These are phyloP conservation scores for Pseudolaguvia tuberculata DNA, from an alignment of 2,113 vertebrate species.

Conservation along the genomic window DNA sequence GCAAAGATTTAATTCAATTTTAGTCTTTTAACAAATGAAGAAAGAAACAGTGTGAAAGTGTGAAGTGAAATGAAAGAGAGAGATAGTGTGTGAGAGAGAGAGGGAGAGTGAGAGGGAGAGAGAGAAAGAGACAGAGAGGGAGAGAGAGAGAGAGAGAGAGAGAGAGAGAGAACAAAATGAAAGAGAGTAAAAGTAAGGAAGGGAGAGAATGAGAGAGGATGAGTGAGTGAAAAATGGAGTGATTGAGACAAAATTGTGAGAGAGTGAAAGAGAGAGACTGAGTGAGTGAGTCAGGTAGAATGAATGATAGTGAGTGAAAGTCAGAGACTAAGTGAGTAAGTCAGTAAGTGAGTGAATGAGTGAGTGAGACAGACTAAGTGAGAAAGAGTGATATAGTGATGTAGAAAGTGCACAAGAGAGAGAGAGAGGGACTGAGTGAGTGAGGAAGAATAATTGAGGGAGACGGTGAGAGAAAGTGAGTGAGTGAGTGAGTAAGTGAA, in stretches of 20 bases:
- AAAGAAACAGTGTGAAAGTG: too few relatives aligned
- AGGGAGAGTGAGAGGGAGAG: neutral
- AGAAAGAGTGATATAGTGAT: neutral
- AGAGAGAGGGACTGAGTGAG: neutral
- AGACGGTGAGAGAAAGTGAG: too few relatives aligned
- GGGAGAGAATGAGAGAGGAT: too few relatives aligned
- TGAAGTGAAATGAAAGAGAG: too few relatives aligned
- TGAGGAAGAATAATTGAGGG: neutral
- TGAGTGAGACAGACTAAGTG: neutral
- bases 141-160: neutral
- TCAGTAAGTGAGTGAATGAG: neutral
- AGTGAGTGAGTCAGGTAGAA: neutral
- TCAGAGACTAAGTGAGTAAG: neutral
- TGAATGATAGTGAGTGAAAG: neutral
- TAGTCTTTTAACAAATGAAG: too few relatives aligned
- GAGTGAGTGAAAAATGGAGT: too few relatives aligned
- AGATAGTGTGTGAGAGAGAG: too few relatives aligned
- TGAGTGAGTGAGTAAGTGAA: too few relatives aligned
- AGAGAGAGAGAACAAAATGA: too few relatives aligned
- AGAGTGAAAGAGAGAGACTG: conserved; percentile 1
- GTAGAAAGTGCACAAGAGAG: too few relatives aligned
- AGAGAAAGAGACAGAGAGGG: too few relatives aligned
- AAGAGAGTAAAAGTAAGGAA: too few relatives aligned
- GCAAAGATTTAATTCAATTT: neutral
- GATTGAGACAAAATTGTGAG: neutral